phyloP scores from a whole-genome alignment of 2,888 invertebrate species.

The Allacma fusca region DNA sequence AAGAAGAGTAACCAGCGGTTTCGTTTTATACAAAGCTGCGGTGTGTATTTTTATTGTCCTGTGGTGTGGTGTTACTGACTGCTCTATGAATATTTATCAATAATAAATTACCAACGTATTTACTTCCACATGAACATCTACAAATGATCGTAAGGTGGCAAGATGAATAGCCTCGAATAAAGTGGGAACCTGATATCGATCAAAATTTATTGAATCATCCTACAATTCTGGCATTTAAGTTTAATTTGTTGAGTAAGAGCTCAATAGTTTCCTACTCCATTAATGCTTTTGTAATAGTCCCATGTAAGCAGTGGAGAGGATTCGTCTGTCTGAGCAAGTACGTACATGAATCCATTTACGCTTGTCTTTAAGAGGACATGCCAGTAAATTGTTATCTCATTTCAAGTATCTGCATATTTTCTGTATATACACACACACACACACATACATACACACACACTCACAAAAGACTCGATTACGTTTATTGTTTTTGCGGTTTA shows the following conservation, averaged over 20 bases:
- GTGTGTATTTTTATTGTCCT: conserved; percentile 14
- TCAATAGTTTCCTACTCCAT: background rate
- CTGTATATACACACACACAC: conserved; percentile 25
- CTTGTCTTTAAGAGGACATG: too few species aligned
- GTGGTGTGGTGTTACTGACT: conserved; percentile 8
- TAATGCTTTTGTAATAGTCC: background rate
- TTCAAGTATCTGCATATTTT: conserved; percentile 26
- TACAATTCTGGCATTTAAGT: conserved; percentile 1
- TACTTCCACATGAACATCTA: conserved; percentile 5
- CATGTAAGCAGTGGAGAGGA: background rate
- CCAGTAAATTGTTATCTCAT: too few species aligned
- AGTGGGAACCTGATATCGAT: background rate
- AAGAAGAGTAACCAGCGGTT: background rate
- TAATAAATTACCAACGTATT: background rate
- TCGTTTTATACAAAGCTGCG: conserved; percentile 5
- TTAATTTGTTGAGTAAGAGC: background rate
- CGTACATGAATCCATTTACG: background rate
- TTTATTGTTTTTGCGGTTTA: conserved; percentile 17
- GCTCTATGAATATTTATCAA: conserved; percentile 25
- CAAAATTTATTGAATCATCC: conserved; percentile 17
- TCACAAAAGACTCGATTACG: conserved; percentile 28
- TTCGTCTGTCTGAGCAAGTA: background rate
- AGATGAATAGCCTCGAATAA: conserved; percentile 16
- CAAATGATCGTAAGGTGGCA: background rate
- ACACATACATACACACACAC: conserved; percentile 23